Evolutionary conservation across 2,888 invertebrate species (phyloP), one percentile per base, ranked within the genome.

Genomic region (Monoplex corrugatus): DNA sequence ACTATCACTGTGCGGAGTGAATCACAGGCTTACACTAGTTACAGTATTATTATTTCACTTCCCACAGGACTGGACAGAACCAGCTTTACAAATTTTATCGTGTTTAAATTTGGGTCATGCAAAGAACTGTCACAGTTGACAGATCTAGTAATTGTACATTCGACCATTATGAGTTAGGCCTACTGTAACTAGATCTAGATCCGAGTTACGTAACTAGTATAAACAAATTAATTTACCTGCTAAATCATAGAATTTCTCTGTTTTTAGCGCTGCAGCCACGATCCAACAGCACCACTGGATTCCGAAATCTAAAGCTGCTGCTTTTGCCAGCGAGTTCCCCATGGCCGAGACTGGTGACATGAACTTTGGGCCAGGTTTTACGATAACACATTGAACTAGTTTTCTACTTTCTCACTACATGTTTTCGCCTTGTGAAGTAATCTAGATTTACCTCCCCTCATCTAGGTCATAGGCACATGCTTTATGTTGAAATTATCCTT

Each of bases 191-290:
- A n/a, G n/a, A n/a, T n/a, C n/a, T n/a, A n/a, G n/a, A n/a, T n/a
- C n/a, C n/a, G n/a, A n/a, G n/a, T n/a, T n/a, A n/a, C n/a, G n/a
- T n/a, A n/a, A n/a, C n/a, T n/a, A n/a, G n/a, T n/a, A n/a, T n/a
- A n/a, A n/a, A n/a, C n/a, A n/a, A n/a, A n/a, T n/a, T n/a, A n/a
- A n/a, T n/a, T n/a, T 91, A 96, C 96, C 96, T 92, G 96, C 95
- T 40, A 96, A 89, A 92, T 96, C 96, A 91, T 95, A 96, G 91
- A 96, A 96, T 91, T 96, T 96, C 92, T 96, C 96, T 6, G 96
- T 96, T 90, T 95, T 93, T 6, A 96, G 90, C 13, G 92, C 89
- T 0, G 94, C 92, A n/a, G 96, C 95, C 1, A 95, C 91, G 0
- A 93, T 92, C 93, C 95, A 96, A 13, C 94, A 93, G 3, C 91